phyloP scores from a whole-genome alignment of 1,140 invertebrate species.

The Drosophila mayri region DNA sequence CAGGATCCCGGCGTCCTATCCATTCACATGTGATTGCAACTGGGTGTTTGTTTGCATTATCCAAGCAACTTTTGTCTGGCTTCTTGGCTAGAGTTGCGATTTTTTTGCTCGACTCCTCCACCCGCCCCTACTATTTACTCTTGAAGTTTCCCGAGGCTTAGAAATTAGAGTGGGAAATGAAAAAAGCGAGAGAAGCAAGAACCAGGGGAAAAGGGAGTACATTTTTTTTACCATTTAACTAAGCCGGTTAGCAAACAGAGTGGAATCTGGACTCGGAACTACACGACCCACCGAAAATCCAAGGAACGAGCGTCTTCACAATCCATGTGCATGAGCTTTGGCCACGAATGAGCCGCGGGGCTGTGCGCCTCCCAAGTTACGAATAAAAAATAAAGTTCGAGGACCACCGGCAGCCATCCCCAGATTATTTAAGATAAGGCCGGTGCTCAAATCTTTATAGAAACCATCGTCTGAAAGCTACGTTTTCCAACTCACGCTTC shows the following conservation, averaged over 20 bases:
- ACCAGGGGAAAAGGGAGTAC: constrained; percentile 13
- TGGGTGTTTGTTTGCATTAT: constrained; percentile 60
- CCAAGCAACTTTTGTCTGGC: constrained; percentile 63
- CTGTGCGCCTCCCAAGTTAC: not conserved
- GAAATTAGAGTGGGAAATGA: constrained; percentile 17
- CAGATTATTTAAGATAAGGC: too few relatives aligned
- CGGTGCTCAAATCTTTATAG: not conserved
- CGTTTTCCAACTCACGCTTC: not conserved
- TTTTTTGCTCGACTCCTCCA: constrained; percentile 30
- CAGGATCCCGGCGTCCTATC: constrained; percentile 5
- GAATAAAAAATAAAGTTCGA: not conserved
- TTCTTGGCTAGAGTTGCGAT: constrained; percentile 62
- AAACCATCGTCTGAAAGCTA: not conserved
- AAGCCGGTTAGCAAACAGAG: constrained; percentile 65
- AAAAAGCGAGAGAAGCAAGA: not conserved
- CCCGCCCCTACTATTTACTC: constrained; percentile 53
- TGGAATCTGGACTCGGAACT: constrained; percentile 14
- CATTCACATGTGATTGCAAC: constrained; percentile 20
- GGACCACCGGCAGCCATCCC: not conserved
- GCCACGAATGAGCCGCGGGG: too few relatives aligned
- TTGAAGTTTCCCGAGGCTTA: constrained; percentile 37
- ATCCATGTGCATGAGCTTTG: not conserved
- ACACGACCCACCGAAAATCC: not conserved
- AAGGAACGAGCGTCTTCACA: constrained; percentile 8
- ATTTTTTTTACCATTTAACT: constrained; percentile 75